Percentiles rank a stretch among this genome's conserved stretches.
Evolutionary conservation across 2,888 invertebrate species (phyloP).

Genomic region (Lochmaea capreae): DNA sequence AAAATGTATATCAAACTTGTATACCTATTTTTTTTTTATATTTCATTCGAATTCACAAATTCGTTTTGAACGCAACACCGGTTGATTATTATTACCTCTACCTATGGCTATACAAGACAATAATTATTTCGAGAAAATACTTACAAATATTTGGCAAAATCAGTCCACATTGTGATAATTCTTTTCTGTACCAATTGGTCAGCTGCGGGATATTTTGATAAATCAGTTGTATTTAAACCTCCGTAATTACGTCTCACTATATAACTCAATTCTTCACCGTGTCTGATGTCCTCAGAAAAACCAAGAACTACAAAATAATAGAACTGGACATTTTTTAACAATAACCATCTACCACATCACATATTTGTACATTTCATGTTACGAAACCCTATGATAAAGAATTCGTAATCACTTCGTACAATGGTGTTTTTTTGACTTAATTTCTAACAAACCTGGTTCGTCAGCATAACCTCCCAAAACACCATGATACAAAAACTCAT

Average conservation of each 20-base stretch:
- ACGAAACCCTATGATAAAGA: too few relatives aligned
- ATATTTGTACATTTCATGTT: conserved; percentile 22
- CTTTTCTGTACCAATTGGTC: conserved; percentile 46
- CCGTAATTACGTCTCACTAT: conserved; percentile 46
- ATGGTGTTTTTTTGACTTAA: neutral
- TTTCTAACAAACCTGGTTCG: conserved; percentile 38
- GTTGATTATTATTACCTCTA: too few relatives aligned
- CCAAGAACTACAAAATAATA: conserved; percentile 36
- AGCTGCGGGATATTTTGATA: conserved; percentile 45
- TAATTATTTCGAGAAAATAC: conserved; percentile 26
- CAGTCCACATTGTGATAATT: conserved; percentile 47
- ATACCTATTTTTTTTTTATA: neutral
- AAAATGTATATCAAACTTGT: neutral
- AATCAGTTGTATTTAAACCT: conserved; percentile 44
- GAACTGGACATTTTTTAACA: too few relatives aligned
- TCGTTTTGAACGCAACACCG: too few relatives aligned
- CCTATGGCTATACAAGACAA: too few relatives aligned
- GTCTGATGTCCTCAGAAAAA: conserved; percentile 46
- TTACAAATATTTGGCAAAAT: conserved; percentile 52
- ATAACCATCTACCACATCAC: too few relatives aligned
- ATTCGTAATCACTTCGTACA: too few relatives aligned
- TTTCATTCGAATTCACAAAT: neutral
- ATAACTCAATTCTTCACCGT: conserved; percentile 49
- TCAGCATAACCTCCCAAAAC: conserved; percentile 45
- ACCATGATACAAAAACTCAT: conserved; percentile 49